Evolutionary conservation across 2,797 vertebrate species (phyloP).

Genomic region (Crypturellus tataupa): DNA sequence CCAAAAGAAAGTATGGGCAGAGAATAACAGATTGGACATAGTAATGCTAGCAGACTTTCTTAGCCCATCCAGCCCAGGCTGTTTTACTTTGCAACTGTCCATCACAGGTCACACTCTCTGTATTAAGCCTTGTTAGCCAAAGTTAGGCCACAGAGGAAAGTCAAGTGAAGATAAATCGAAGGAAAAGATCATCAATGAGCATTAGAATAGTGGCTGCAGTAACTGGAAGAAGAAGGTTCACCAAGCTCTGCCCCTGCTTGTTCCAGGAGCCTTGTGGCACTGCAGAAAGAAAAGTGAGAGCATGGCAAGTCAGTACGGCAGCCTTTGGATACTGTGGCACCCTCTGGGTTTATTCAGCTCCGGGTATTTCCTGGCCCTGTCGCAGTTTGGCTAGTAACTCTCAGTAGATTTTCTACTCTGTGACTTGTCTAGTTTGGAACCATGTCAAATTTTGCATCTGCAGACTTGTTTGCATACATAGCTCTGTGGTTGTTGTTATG

Average conservation of each 20-base stretch:
- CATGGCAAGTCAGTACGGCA: neutral
- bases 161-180: neutral
- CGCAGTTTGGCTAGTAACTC: neutral
- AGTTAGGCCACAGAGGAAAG: neutral
- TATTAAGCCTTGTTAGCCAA: neutral
- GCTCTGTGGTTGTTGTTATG: neutral
- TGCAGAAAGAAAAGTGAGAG: neutral
- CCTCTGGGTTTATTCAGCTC: neutral
- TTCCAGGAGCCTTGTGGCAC: accelerated
- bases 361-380: neutral
- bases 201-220: accelerated
- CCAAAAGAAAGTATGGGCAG: neutral
- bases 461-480: neutral
- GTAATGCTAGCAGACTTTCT: neutral
- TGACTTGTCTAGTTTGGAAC: neutral
- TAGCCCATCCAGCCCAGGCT: neutral
- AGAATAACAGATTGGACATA: neutral
- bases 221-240: neutral
- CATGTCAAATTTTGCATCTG: neutral
- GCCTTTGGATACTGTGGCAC: neutral
- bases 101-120: neutral
- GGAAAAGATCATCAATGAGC: neutral
- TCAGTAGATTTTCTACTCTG: neutral
- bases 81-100: neutral
- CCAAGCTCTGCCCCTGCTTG: neutral